Percentiles rank a stretch among this genome's conserved stretches.
phyloP scores from a whole-genome alignment of 2,888 invertebrate genomes.

The Eupsilia transversa region DNA sequence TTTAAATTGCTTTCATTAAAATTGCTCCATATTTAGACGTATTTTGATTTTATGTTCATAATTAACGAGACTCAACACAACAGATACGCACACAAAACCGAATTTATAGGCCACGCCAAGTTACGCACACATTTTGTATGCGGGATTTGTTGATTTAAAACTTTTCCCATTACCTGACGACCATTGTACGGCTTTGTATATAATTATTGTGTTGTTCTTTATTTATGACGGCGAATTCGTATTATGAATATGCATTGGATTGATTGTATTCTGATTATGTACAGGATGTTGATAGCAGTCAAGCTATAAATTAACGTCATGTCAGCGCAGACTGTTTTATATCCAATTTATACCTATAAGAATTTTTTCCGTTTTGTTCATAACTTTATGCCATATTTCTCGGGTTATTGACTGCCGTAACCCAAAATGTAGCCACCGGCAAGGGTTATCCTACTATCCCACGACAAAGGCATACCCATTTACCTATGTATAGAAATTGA shows the following conservation, averaged over 20 bases:
- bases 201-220: conserved; percentile 60
- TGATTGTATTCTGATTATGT: conserved; percentile 43
- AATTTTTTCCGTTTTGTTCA: conserved; percentile 44
- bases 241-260: conserved; percentile 54
- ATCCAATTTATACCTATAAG: conserved; percentile 20
- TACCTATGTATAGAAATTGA: conserved; percentile 48
- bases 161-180: conserved; percentile 72
- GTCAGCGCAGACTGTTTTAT: not conserved
- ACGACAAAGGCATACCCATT: conserved; percentile 68
- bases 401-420: conserved; percentile 66
- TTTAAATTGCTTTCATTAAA: conserved; percentile 34
- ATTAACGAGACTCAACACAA: conserved; percentile 49
- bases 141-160: conserved; percentile 73
- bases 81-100: conserved; percentile 53
- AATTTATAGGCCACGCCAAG: conserved; percentile 61
- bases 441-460: conserved; percentile 67
- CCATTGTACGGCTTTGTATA: conserved; percentile 61
- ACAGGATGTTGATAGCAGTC: not conserved
- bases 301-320: conserved; percentile 15
- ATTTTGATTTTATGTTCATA: conserved; percentile 52
- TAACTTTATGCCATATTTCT: conserved; percentile 64
- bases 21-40: conserved; percentile 34
- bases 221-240: conserved; percentile 50
- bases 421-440: conserved; percentile 68
- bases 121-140: conserved; percentile 51